Evolutionary conservation across 2,113 vertebrate species (phyloP), one percentile per base, ranked within the genome.

Genomic region (Hipposideros armiger): DNA sequence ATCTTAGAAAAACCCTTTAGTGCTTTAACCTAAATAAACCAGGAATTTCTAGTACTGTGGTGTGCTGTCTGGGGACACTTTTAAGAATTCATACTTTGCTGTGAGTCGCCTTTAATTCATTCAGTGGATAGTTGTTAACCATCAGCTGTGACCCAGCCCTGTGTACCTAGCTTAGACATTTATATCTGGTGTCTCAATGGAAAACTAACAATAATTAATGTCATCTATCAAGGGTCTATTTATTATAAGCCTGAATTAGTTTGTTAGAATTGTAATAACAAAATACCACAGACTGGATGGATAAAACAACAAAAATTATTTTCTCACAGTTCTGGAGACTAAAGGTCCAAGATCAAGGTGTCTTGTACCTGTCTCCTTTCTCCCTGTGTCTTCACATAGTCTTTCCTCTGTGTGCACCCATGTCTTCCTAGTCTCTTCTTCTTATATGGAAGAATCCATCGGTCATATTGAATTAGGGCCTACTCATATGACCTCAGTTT

Each of bases 1-100:
- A 82, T 78, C 69, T 95, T 82, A 95, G 94, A 94, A 88, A 50
- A 42, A 64, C 19, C 19, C 81, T 82, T 94, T 62, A 85, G 50
- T 82, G 47, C 20, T 94, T 87, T 96, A 76, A 77, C n/a, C 40
- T 70, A 70, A 95, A 85, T 86, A 67, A 82, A 42, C 28, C 40
- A 10, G 42, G 15, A 80, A 82, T 90, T 90, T 95, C 50, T 82
- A 83, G 50, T 60, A 60, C 47, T 64, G 10, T 26, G 32, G 10
- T 64, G 11, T 62, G 60, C 87, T 64, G 36, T 47, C 42, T 64
- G 24, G 62, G 40, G 19, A 67, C 52, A 84, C 56, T 87, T 87
- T 87, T 78, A 96, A 88, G 66, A 72, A 81, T 24, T 87, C 30
- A 76, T 67, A 52, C 32, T n/a, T 47, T 69, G 2, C n/a, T 60